Conservation (phyloP, 2,888 invertebrate species). For the Andrena camellia region DNA sequence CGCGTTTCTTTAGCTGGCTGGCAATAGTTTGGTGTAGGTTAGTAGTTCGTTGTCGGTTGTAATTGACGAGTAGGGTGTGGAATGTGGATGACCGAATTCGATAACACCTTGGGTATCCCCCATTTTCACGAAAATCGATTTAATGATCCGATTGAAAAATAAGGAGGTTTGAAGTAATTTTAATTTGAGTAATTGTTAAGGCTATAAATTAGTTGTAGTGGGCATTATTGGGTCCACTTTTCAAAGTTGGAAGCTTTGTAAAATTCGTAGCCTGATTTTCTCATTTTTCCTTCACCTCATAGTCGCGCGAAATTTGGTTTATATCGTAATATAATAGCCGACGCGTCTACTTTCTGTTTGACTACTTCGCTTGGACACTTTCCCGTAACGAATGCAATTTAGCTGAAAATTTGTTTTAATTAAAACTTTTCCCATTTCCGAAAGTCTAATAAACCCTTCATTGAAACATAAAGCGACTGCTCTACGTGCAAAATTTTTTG, state of each 20-base stretch:
- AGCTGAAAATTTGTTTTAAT: constrained; percentile 8
- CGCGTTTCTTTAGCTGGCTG: not conserved
- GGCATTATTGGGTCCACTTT: too few relatives aligned
- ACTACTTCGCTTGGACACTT: constrained; percentile 1
- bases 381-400: not conserved
- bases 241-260: not conserved
- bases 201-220: too few relatives aligned
- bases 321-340: not conserved
- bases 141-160: too few relatives aligned
- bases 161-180: too few relatives aligned
- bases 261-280: not conserved
- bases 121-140: too few relatives aligned
- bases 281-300: not conserved
- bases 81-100: not conserved
- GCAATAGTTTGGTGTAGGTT: not conserved
- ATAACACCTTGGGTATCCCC: not conserved
- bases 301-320: not conserved
- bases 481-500: not conserved
- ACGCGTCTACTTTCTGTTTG: not conserved
- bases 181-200: too few relatives aligned
- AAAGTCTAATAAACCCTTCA: not conserved
- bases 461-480: not conserved
- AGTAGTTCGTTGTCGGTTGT: not conserved
- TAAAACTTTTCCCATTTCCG: constrained; percentile 1
- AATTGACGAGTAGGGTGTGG: not conserved